Evolutionary conservation across 2,888 invertebrate genomes (phyloP), one percentile per base, ranked within the genome.

Genomic region (Microdon myrmicae): DNA sequence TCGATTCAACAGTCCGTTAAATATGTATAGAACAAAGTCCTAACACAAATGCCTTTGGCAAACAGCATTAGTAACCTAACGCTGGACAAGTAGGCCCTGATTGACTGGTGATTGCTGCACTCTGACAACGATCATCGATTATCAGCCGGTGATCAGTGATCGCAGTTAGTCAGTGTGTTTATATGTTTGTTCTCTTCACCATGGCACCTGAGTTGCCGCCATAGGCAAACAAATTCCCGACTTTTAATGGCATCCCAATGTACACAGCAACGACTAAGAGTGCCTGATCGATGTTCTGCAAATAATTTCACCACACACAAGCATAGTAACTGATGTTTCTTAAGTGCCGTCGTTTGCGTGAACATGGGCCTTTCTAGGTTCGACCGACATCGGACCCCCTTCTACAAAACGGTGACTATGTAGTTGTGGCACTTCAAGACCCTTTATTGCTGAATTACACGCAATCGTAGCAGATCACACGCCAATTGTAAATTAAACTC

Each of bases 1-100:
- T 68, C 73, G 68, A 71, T 69, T 72, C 73, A 76, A 76, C 74
- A 76, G 75, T 75, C 77, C 77, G 77, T 76, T 76, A 75, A 76
- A 76, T 76, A 74, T 75, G 73, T 70, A 75, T 74, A 76, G 39
- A 64, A 64, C 56, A 56, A 49, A 56, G 43, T 43, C 51, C 41
- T 31, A 58, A 58, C 49, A 58, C 58, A 41, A 44, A 56, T n/a
- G n/a, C n/a, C n/a, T n/a, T n/a, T n/a, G n/a, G n/a, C n/a, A n/a
- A n/a, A n/a, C n/a, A n/a, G n/a, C n/a, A n/a, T n/a, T n/a, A n/a
- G n/a, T n/a, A n/a, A n/a, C n/a, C n/a, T n/a, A n/a, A n/a, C n/a
- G n/a, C n/a, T n/a, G n/a, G n/a, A n/a, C n/a, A 35, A 53, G 58
- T 64, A 51, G 51, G 41, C 64, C 31, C 64, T 64, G 64, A 64